Percentiles rank a stretch among this genome's conserved stretches.
Conservation (phyloP, 1,140 invertebrate species). For the Stratiolaelaps scimitus region DNA sequence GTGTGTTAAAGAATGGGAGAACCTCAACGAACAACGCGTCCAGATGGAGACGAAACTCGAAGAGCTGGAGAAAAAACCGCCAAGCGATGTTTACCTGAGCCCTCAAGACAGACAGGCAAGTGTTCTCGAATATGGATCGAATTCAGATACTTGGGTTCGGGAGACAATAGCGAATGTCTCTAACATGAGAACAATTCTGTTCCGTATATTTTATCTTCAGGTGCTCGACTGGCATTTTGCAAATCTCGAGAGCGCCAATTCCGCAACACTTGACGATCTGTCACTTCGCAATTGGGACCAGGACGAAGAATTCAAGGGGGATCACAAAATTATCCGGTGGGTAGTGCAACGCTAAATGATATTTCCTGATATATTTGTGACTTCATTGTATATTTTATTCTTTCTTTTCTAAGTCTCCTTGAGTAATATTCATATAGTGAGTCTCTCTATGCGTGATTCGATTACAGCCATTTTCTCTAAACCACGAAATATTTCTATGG, state of each 20-base stretch:
- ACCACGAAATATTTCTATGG: too few relatives aligned
- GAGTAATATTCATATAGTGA: too few relatives aligned
- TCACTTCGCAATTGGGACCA: slow-evolving; percentile 98
- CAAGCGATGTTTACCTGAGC: slow-evolving; percentile 82
- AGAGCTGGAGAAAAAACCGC: slow-evolving; percentile 70
- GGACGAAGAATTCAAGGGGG: slow-evolving; percentile 83
- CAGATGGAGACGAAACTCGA: slow-evolving; percentile 74
- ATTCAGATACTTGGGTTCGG: not conserved
- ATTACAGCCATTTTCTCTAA: too few relatives aligned
- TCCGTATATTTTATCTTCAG: not conserved
- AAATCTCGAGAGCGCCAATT: slow-evolving; percentile 96
- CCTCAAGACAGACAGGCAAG: slow-evolving; percentile 68
- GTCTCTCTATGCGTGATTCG: too few relatives aligned
- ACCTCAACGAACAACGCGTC: slow-evolving; percentile 60
- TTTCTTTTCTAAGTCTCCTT: too few relatives aligned
- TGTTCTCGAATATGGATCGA: not conserved
- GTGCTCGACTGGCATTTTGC: slow-evolving; percentile 99
- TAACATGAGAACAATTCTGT: too few relatives aligned
- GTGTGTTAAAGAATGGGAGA: slow-evolving; percentile 55
- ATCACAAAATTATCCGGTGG: slow-evolving; percentile 20
- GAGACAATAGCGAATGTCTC: not conserved
- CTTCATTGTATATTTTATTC: too few relatives aligned
- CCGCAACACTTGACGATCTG: slow-evolving; percentile 80
- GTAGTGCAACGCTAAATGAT: not conserved
- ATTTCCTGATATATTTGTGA: not conserved